Percentiles rank a stretch among this genome's conserved stretches.
Evolutionary conservation across 2,888 invertebrate genomes (phyloP).

Genomic region (Polydrusus tereticollis): DNA sequence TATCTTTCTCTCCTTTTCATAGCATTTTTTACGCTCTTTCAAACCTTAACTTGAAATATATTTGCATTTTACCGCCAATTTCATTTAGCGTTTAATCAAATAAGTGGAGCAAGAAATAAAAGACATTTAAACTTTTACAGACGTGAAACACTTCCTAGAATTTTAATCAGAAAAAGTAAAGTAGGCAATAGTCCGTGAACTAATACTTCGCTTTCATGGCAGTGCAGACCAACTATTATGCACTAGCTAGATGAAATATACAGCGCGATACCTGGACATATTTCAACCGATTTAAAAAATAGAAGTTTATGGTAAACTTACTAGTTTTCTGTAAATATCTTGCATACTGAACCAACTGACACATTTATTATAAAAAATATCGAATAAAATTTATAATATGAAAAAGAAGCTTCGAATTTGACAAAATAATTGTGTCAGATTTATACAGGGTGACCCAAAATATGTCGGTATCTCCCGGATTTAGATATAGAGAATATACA

Average conservation of each 20-base stretch:
- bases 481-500: too few relatives aligned
- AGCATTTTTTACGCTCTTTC: not conserved
- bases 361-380: too few relatives aligned
- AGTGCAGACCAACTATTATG: not conserved
- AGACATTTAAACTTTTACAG: conserved; percentile 38
- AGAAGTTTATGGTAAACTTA: too few relatives aligned
- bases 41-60: not conserved
- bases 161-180: conserved; percentile 49
- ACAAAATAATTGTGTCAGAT: too few relatives aligned
- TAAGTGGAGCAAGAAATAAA: conserved; percentile 42
- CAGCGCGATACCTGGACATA: not conserved
- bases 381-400: too few relatives aligned
- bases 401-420: too few relatives aligned
- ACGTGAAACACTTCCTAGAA: conserved; percentile 36
- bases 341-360: too few relatives aligned
- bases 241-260: conserved; percentile 40
- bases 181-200: conserved; percentile 45
- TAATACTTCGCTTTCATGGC: conserved; percentile 26
- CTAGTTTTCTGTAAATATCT: too few relatives aligned
- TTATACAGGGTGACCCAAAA: too few relatives aligned
- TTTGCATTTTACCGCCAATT: conserved; percentile 28
- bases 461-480: too few relatives aligned
- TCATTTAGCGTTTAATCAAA: conserved; percentile 43
- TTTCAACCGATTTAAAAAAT: too few relatives aligned
- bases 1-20: not conserved